phyloP scores from a whole-genome alignment of 92 coral and sea anemone species.

The Zoanthus solanderi region DNA sequence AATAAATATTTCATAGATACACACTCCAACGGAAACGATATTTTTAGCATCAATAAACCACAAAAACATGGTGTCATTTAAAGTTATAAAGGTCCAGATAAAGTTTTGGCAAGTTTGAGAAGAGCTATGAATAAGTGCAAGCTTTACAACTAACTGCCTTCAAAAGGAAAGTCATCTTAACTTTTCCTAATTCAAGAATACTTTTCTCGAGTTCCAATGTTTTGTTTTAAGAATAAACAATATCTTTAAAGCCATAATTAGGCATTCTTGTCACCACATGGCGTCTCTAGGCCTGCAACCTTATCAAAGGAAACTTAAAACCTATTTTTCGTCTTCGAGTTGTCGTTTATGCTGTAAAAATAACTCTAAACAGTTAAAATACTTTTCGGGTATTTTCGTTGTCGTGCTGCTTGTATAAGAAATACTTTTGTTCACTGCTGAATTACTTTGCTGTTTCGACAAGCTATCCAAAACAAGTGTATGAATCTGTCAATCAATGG shows the following conservation, averaged over 20 bases:
- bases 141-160: background rate
- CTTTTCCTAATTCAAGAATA: background rate
- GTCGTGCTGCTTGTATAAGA: background rate
- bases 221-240: conserved; percentile 29
- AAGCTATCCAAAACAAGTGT: conserved; percentile 1
- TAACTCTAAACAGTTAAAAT: background rate
- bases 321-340: background rate
- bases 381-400: background rate
- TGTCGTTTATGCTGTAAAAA: background rate
- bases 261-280: conserved; percentile 36
- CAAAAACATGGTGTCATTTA: conserved; percentile 12
- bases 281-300: conserved; percentile 35
- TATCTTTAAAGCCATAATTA: conserved; percentile 5
- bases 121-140: background rate
- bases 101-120: background rate
- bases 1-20: conserved; percentile 30
- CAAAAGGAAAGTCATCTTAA: background rate
- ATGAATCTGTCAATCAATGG: conserved; percentile 23
- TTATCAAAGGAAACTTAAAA: conserved; percentile 14
- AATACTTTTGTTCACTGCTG: background rate
- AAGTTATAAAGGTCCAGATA: background rate
- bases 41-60: conserved; percentile 22
- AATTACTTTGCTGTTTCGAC: background rate
- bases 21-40: conserved; percentile 38
- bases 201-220: conserved; percentile 2